Evolutionary conservation across 1,140 invertebrate species (phyloP), one percentile per base, ranked within the genome.

Genomic region (Drosophila aff.): DNA sequence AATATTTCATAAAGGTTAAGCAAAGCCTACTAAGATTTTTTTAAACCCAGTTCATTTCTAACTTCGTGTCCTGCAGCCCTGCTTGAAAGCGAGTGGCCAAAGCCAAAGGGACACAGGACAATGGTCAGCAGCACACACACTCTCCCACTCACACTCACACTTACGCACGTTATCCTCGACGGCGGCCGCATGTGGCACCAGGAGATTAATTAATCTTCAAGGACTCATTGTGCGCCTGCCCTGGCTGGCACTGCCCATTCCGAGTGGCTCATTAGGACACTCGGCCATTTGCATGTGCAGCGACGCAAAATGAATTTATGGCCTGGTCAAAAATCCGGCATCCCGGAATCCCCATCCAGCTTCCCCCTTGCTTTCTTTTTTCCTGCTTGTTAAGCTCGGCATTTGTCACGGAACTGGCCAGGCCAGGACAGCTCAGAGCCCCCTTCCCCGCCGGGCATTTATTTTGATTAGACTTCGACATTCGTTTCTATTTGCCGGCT

Each of bases 141-240:
- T 58, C 33, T 31, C 16, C 46, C 10, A 41, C 43, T 59, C 52
- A 50, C 31, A 44, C 31, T 31, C 31, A 33, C 38, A 60, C 31
- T 43, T 33, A 46, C 46, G 11, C 66, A 38, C 62, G 47, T 76
- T 72, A 49, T 60, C 67, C 66, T 72, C 33, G 43, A 49, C 58
- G 47, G 69, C 61, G 52, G 84, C 80, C 83, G 83, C 90, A 92
- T 92, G 90, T 92, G 81, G 82, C 77, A 89, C 82, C 75, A 78
- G 82, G 86, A 92, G 91, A 92, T 92, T 92, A 92, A 92, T 92
- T 92, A 92, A 92, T 92, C 91, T 92, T 92, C 86, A 92, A 92
- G 91, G 91, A 92, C 86, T 90, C 86, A 85, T 90, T 90, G 79
- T 81, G 77, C 53, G 59, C 50, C 28, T 55, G 83, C 74, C 69